Evolutionary conservation across 1,140 invertebrate species (phyloP).

Genomic region (Tetragnatha versicolor): DNA sequence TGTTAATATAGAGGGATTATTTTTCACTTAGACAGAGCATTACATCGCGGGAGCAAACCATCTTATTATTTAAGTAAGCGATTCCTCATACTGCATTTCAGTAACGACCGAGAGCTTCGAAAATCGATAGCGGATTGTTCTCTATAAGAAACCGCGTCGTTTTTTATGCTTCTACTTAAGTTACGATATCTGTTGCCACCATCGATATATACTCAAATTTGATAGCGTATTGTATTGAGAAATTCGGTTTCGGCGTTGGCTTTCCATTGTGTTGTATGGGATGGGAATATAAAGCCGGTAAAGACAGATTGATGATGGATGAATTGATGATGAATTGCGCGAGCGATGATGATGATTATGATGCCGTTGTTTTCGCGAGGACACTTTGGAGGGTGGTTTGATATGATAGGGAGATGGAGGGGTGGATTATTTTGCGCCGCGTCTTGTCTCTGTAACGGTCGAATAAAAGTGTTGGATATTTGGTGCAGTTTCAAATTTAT

Average conservation of each 20-base stretch:
- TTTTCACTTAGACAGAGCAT: background rate
- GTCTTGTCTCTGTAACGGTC: no score
- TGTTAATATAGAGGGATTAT: background rate
- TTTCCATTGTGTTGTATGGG: slow-evolving; percentile 28
- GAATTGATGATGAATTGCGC: no score
- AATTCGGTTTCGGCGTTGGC: background rate
- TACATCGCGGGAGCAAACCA: no score
- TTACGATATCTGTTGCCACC: slow-evolving; percentile 2
- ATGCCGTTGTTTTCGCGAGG: no score
- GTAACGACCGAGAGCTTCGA: slow-evolving; percentile 9
- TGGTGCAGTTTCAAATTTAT: no score
- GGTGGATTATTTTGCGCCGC: no score
- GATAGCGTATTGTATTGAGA: slow-evolving; percentile 7
- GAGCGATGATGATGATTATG: no score
- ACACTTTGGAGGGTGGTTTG: no score
- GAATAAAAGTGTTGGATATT: no score
- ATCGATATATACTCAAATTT: slow-evolving; percentile 9
- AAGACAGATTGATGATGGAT: no score
- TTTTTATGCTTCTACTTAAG: background rate
- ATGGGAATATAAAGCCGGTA: no score
- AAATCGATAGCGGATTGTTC: slow-evolving; percentile 33
- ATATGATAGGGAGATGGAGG: no score
- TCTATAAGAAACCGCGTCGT: background rate
- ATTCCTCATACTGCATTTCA: background rate
- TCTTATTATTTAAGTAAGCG: slow-evolving; percentile 11